Conservation (phyloP, 2,888 invertebrate species). For the Phalera bucephala region DNA sequence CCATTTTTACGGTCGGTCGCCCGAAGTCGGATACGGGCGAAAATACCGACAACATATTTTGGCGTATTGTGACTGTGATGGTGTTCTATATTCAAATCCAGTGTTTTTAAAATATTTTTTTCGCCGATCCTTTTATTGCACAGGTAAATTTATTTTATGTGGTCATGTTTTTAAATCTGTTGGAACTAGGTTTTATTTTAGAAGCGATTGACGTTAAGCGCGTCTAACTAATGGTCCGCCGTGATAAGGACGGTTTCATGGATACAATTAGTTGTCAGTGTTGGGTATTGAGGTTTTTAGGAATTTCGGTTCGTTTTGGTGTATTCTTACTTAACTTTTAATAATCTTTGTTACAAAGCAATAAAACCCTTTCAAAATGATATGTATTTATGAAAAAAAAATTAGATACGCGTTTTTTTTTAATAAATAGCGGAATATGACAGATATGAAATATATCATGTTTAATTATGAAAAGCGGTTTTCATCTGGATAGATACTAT, state of each 20-base stretch:
- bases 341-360: no score
- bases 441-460: no score
- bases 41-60: not conserved
- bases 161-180: constrained; percentile 42
- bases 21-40: not conserved
- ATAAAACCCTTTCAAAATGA: no score
- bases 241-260: constrained; percentile 57
- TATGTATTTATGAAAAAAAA: no score
- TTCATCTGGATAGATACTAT: no score
- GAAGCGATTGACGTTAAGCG: constrained; percentile 55
- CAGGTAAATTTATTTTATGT: constrained; percentile 51
- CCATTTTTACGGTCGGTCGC: constrained; percentile 23
- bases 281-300: constrained; percentile 17
- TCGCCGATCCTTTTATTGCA: constrained; percentile 28
- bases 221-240: constrained; percentile 67
- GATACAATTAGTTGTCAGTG: constrained; percentile 37
- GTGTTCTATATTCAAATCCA: constrained; percentile 21
- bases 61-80: constrained; percentile 47
- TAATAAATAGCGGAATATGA: no score
- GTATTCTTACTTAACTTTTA: no score
- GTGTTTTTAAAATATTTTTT: constrained; percentile 35
- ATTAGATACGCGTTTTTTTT: no score
- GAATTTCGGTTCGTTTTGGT: no score
- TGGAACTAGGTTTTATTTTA: constrained; percentile 54
- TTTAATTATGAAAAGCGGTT: no score